Conservation (phyloP, 2,888 invertebrate genomes). For the Ophioninae sp. region DNA sequence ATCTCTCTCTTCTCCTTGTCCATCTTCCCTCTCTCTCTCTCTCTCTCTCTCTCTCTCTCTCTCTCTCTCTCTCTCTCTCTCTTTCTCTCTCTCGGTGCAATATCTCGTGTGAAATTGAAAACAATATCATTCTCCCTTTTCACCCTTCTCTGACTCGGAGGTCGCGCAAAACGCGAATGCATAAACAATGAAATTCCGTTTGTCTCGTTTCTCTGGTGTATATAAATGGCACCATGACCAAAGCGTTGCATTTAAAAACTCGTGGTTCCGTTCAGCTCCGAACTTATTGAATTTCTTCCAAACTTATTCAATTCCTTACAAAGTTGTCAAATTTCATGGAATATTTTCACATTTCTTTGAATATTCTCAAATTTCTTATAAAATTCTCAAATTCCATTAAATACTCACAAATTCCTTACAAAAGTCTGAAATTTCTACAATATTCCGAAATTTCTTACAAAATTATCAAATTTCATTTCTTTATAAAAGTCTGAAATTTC, state of each 20-base stretch:
- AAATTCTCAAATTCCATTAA: no score
- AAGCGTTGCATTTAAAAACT: constrained; percentile 11
- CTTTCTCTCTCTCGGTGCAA: constrained; percentile 69
- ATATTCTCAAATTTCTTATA: no score
- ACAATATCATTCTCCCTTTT: constrained; percentile 66
- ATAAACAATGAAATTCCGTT: constrained; percentile 52
- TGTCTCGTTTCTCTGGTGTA: neutral
- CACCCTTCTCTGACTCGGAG: constrained; percentile 33
- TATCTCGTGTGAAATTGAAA: constrained; percentile 70
- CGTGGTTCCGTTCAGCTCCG: neutral
- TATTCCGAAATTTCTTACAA: no score
- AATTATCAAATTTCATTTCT: no score
- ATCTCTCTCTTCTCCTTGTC: constrained; percentile 19
- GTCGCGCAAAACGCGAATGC: constrained; percentile 52
- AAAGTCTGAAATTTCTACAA: no score
- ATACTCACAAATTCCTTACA: no score
- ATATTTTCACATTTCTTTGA: no score
- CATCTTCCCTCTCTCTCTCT: constrained; percentile 20
- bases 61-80: constrained; percentile 23
- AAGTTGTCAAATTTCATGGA: neutral
- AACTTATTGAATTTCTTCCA: neutral
- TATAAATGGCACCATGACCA: constrained; percentile 3
- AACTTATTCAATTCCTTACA: neutral
- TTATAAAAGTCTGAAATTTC: no score
- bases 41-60: constrained; percentile 56